phyloP scores from a whole-genome alignment of 2,113 vertebrate genomes.

The Corythaixoides concolor region DNA sequence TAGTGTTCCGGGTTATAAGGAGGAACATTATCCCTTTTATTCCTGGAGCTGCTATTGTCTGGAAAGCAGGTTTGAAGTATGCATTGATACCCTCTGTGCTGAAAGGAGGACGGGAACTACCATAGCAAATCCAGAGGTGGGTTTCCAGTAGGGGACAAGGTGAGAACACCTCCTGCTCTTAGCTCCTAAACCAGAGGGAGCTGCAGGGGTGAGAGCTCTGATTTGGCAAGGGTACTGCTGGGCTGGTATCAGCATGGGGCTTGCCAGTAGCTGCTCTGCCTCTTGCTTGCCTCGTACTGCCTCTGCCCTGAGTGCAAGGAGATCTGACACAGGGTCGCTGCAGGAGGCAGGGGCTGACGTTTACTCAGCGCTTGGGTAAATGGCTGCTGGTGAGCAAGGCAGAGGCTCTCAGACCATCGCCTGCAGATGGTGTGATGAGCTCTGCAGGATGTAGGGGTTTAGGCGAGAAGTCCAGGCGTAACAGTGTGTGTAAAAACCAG shows the following conservation, averaged over 20 bases:
- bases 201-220: background rate
- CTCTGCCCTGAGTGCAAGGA: conserved; percentile 1
- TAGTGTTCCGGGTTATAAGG: background rate
- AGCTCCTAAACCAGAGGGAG: background rate
- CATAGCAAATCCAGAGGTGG: background rate
- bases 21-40: background rate
- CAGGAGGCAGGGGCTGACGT: background rate
- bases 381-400: background rate
- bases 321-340: background rate
- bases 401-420: background rate
- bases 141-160: background rate
- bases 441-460: background rate
- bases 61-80: background rate
- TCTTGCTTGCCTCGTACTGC: background rate
- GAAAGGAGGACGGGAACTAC: background rate
- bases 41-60: background rate
- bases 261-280: background rate
- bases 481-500: background rate
- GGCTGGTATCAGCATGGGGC: background rate
- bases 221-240: background rate
- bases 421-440: background rate
- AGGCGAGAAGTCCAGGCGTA: background rate
- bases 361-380: background rate
- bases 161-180: background rate
- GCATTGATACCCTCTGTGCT: background rate